These are phyloP conservation scores for Orestias chungarensis DNA, from an alignment of 2,797 vertebrate species.

Conservation along the genomic window DNA sequence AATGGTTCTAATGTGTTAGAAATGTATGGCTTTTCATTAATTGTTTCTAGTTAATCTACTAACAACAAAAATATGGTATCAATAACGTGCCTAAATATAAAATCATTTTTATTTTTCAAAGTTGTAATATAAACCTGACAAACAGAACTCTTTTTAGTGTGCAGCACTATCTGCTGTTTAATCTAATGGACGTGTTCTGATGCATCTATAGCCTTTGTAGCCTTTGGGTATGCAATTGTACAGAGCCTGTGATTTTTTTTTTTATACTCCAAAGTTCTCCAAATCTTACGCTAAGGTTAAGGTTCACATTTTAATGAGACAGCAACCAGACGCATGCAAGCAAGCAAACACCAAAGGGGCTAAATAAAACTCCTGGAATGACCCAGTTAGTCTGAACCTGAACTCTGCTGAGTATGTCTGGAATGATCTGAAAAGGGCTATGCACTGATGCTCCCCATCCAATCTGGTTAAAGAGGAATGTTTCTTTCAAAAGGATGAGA, in stretches of 20 bases:
- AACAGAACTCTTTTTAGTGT: background rate
- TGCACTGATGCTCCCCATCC: background rate
- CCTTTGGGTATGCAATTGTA: background rate
- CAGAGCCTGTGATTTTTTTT: background rate
- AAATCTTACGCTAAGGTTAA: conserved; percentile 1
- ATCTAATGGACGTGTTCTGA: background rate
- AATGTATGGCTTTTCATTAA: too few relatives aligned
- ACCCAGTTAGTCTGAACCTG: conserved; percentile 1
- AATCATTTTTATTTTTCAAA: background rate
- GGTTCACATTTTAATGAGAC: conserved; percentile 5
- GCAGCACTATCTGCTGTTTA: too few relatives aligned
- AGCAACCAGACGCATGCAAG: background rate
- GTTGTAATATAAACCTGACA: background rate
- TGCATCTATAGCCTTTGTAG: background rate
- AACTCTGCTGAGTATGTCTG: conserved; percentile 1
- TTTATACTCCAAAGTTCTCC: background rate
- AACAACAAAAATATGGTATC: too few relatives aligned
- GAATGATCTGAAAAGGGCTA: background rate
- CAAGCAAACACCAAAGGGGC: background rate
- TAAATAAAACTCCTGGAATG: background rate
- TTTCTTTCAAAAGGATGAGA: conserved; percentile 1
- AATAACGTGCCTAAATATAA: background rate
- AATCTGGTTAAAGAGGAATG: conserved; percentile 1
- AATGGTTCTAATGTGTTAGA: too few relatives aligned
- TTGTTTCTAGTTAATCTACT: too few relatives aligned